Percentiles rank a stretch among this genome's conserved stretches.
Evolutionary conservation across 2,888 invertebrate species (phyloP).

Genomic region (Philaethria dido): DNA sequence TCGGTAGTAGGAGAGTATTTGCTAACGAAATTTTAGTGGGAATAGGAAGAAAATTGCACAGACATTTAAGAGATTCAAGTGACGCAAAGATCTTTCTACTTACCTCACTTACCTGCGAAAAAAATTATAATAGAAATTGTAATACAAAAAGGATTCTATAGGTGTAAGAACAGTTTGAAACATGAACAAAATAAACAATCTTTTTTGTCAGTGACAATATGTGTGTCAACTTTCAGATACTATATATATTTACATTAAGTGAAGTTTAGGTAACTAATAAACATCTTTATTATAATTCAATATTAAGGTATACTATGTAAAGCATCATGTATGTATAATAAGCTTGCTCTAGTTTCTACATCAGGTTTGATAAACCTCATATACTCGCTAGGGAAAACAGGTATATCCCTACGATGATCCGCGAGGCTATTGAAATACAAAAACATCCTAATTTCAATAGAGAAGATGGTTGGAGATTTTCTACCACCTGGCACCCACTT

Average conservation of each 20-base stretch:
- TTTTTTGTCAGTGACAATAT: background rate
- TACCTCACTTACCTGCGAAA: background rate
- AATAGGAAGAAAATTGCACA: background rate
- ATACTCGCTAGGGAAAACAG: too few species aligned
- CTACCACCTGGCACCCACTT: too few species aligned
- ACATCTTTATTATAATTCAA: background rate
- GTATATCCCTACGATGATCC: too few species aligned
- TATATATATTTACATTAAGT: background rate
- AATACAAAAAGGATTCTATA: too few species aligned
- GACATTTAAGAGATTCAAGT: background rate
- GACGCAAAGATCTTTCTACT: background rate
- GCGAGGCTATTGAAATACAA: too few species aligned
- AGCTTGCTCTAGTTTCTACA: conserved; percentile 21
- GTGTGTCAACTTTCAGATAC: background rate
- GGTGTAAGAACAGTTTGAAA: too few species aligned
- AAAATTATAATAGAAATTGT: too few species aligned
- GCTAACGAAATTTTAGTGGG: conserved; percentile 5
- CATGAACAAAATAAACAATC: too few species aligned
- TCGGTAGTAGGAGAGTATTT: background rate
- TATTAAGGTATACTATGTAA: background rate
- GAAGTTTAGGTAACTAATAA: background rate
- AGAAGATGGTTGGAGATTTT: too few species aligned
- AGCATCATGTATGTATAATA: conserved; percentile 8
- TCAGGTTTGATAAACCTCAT: too few species aligned
- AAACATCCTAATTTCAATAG: too few species aligned